Evolutionary conservation across 2,888 invertebrate genomes (phyloP).

Genomic region (Acleris laterana): DNA sequence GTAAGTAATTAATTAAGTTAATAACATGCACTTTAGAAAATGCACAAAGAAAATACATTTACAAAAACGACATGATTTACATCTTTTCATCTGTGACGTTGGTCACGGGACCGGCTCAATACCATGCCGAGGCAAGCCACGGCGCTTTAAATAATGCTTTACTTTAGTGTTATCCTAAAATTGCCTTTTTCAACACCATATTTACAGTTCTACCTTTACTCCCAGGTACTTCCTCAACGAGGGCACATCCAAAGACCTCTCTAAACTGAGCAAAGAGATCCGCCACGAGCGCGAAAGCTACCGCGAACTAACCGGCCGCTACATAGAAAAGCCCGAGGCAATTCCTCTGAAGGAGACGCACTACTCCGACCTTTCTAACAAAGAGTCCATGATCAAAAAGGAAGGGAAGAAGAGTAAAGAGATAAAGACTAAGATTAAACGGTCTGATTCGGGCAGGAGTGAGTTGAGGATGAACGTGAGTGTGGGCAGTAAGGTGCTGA

Average conservation of each 20-base stretch:
- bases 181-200: no score
- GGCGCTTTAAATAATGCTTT: no score
- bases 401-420: constrained; percentile 68
- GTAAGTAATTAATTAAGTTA: no score
- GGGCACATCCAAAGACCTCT: constrained; percentile 75
- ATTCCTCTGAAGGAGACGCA: constrained; percentile 67
- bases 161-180: no score
- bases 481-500: constrained; percentile 77
- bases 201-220: constrained; percentile 10
- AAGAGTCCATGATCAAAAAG: constrained; percentile 63
- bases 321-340: constrained; percentile 72
- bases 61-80: no score
- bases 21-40: no score
- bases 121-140: no score
- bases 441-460: constrained; percentile 72
- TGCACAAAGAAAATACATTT: no score
- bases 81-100: no score
- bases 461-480: constrained; percentile 72
- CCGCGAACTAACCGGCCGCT: constrained; percentile 75
- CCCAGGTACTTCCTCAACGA: constrained; percentile 74
- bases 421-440: constrained; percentile 73
- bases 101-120: no score
- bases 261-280: constrained; percentile 77
- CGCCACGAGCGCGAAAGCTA: constrained; percentile 79
- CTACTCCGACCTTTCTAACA: constrained; percentile 67